phyloP scores from a whole-genome alignment of 2,888 invertebrate genomes.

The Caenorhabditis doughertyi region DNA sequence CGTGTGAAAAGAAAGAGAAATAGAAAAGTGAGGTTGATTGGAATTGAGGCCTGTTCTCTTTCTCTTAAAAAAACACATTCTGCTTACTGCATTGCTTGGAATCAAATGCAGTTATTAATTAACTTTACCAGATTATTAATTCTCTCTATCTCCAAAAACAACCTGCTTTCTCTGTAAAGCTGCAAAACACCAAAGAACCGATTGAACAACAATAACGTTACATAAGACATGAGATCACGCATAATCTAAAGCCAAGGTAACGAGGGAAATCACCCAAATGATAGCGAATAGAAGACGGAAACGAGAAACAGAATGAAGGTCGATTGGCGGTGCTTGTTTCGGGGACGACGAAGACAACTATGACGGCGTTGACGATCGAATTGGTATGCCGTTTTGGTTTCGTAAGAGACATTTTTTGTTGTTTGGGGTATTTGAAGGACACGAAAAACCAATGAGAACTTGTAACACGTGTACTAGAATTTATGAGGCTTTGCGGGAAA shows the following conservation, averaged over 20 bases:
- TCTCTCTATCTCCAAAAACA: not conserved
- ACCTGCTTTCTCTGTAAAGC: conserved; percentile 5
- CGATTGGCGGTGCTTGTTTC: conserved; percentile 26
- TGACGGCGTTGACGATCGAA: not conserved
- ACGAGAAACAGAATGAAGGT: conserved; percentile 46
- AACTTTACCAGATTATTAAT: too few relatives aligned
- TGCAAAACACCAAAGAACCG: conserved; percentile 32
- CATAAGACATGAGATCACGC: conserved; percentile 35
- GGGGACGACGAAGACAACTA: conserved; percentile 11
- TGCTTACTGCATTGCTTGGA: conserved; percentile 16
- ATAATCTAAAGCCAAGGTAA: conserved; percentile 47
- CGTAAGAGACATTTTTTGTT: conserved; percentile 7
- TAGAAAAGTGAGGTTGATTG: conserved; percentile 28
- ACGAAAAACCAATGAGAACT: conserved; percentile 19
- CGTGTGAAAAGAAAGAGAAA: not conserved
- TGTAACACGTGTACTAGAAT: conserved; percentile 38
- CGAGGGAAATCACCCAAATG: conserved; percentile 36
- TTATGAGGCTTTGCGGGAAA: conserved; percentile 1
- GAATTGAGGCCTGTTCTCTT: conserved; percentile 35
- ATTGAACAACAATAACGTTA: conserved; percentile 28
- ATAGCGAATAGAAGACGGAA: conserved; percentile 11
- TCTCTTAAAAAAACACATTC: conserved; percentile 6
- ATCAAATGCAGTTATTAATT: not conserved
- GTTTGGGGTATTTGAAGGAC: conserved; percentile 22
- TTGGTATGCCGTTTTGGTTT: conserved; percentile 35